phyloP scores from a whole-genome alignment of 2,888 invertebrate genomes.

The Synergus gifuensis region DNA sequence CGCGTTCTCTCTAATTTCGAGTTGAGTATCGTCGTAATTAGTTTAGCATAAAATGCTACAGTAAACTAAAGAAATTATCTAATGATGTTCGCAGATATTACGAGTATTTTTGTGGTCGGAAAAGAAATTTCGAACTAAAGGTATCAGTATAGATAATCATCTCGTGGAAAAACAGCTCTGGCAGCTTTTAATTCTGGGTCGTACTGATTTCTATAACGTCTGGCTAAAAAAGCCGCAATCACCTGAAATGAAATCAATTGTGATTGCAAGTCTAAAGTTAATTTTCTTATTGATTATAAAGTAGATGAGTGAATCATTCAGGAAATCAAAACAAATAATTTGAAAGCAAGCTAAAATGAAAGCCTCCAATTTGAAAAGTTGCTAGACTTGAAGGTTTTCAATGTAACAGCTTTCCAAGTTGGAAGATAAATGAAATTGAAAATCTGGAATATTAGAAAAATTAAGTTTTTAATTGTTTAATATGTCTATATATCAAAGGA shows the following conservation, averaged over 20 bases:
- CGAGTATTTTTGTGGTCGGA: constrained; percentile 18
- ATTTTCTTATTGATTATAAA: constrained; percentile 14
- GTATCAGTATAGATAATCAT: constrained; percentile 79
- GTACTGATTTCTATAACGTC: constrained; percentile 89
- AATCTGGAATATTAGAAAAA: background rate
- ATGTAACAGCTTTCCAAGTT: background rate
- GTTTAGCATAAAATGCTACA: background rate
- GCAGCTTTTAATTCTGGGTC: constrained; percentile 87
- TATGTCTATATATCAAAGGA: background rate
- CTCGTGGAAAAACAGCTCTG: constrained; percentile 85
- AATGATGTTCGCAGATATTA: background rate
- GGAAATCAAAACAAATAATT: constrained; percentile 27
- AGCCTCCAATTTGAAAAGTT: background rate
- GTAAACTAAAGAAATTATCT: background rate
- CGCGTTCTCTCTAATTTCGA: background rate
- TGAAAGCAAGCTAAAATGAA: background rate
- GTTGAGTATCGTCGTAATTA: background rate
- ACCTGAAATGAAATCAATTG: constrained; percentile 81
- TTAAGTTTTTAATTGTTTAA: background rate
- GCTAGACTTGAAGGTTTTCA: background rate
- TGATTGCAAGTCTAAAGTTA: background rate
- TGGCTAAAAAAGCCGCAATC: constrained; percentile 89
- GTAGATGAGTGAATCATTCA: constrained; percentile 22
- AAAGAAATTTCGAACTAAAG: constrained; percentile 25
- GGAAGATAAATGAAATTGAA: background rate